phyloP scores from a whole-genome alignment of 2,113 vertebrate species.

The Piaya cayana region DNA sequence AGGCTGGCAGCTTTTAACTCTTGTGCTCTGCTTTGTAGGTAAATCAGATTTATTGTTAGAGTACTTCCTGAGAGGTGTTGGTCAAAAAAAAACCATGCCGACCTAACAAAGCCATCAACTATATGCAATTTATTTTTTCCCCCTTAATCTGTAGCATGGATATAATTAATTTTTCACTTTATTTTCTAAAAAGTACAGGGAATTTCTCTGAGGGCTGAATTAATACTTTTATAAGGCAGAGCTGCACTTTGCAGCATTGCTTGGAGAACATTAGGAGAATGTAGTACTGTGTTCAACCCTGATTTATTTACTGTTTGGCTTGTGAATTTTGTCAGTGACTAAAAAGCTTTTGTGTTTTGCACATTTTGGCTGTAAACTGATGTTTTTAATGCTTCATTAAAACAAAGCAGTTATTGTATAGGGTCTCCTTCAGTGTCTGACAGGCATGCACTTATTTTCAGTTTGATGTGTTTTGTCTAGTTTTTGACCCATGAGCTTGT shows the following conservation, averaged over 20 bases:
- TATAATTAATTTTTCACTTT: background rate
- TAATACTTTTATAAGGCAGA: background rate
- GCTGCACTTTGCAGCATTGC: background rate
- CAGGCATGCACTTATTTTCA: slow-evolving; percentile 62
- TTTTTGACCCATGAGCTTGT: slow-evolving; percentile 62
- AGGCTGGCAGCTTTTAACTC: background rate
- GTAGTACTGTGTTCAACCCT: background rate
- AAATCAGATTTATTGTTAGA: background rate
- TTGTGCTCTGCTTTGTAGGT: background rate
- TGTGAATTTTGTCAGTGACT: background rate
- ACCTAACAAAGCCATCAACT: background rate
- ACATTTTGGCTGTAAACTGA: background rate
- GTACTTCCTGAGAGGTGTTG: background rate
- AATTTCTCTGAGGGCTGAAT: background rate
- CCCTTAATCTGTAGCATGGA: background rate
- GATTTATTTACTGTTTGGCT: background rate
- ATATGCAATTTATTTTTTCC: background rate
- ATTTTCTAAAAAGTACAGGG: background rate
- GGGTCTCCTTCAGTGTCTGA: slow-evolving; percentile 22
- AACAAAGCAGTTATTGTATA: slow-evolving; percentile 50
- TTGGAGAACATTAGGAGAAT: background rate
- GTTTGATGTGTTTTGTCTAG: slow-evolving; percentile 68
- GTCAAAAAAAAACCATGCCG: background rate
- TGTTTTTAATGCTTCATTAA: slow-evolving; percentile 7
- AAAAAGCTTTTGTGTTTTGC: background rate